These are phyloP conservation scores for Pammene fasciana DNA, from an alignment of 2,888 invertebrate species.

Conservation along the genomic window DNA sequence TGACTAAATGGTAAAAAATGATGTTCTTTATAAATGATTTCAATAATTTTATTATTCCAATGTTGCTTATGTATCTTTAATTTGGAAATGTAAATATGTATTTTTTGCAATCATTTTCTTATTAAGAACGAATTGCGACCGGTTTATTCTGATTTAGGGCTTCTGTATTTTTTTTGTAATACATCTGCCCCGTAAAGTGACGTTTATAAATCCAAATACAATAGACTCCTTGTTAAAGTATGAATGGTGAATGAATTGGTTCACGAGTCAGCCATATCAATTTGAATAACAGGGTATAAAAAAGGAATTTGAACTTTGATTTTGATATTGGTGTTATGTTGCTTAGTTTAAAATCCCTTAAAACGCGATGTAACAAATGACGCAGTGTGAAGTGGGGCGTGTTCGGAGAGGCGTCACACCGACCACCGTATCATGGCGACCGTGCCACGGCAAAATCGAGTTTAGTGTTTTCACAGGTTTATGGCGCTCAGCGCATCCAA, in stretches of 20 bases:
- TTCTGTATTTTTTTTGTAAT: too few species aligned
- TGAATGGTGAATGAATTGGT: background rate
- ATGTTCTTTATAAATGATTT: too few species aligned
- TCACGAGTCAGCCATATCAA: constrained; percentile 24
- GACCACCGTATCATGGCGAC: constrained; percentile 13
- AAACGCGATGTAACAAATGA: constrained; percentile 48
- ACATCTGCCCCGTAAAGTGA: too few species aligned
- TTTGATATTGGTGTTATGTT: constrained; percentile 48
- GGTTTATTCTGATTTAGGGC: too few species aligned
- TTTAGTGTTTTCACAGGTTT: background rate
- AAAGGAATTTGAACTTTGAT: constrained; percentile 26
- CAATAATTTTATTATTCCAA: too few species aligned
- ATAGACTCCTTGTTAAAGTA: too few species aligned
- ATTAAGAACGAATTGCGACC: too few species aligned
- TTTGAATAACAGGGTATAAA: constrained; percentile 11
- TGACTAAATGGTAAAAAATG: too few species aligned
- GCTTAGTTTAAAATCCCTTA: constrained; percentile 45
- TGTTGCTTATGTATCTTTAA: too few species aligned
- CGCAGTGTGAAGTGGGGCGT: constrained; percentile 66
- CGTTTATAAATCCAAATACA: too few species aligned
- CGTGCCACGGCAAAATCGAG: background rate
- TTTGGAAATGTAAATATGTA: too few species aligned
- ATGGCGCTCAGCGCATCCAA: background rate
- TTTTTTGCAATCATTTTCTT: too few species aligned
- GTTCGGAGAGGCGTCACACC: constrained; percentile 71